These are phyloP conservation scores for Agrenia bidenticulata DNA, from an alignment of 2,888 invertebrate species.

Conservation along the genomic window DNA sequence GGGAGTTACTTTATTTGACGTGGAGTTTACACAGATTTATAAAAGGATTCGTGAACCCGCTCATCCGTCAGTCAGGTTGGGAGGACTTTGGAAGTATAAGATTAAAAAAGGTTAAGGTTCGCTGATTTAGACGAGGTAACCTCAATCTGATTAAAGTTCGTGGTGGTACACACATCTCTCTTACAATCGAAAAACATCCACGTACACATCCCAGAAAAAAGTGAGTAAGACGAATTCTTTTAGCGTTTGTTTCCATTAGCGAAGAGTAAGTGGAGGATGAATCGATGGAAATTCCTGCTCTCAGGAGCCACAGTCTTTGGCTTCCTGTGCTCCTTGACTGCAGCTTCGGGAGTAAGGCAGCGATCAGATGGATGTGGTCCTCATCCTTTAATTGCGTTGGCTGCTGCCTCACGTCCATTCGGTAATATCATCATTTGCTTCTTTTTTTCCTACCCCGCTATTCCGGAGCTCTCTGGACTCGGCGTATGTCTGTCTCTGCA, in stretches of 20 bases:
- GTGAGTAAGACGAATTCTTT: slow-evolving; percentile 18
- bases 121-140: background rate
- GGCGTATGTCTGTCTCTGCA: too few species aligned
- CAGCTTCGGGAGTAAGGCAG: slow-evolving; percentile 27
- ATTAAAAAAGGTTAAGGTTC: slow-evolving; percentile 3
- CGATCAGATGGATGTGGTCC: slow-evolving; percentile 53
- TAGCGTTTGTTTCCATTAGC: slow-evolving; percentile 49
- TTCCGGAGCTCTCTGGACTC: too few species aligned
- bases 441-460: too few species aligned
- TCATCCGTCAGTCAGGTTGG: too few species aligned
- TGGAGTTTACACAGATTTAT: too few species aligned
- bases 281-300: slow-evolving; percentile 48
- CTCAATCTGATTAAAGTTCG: slow-evolving; percentile 6
- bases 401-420: slow-evolving; percentile 49
- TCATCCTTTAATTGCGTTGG: slow-evolving; percentile 52
- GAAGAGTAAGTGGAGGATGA: slow-evolving; percentile 38
- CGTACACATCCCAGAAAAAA: slow-evolving; percentile 2
- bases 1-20: too few species aligned
- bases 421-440: slow-evolving; percentile 37
- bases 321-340: slow-evolving; percentile 20
- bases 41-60: too few species aligned
- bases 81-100: too few species aligned
- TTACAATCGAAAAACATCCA: background rate
- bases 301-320: slow-evolving; percentile 35
- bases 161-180: background rate